Base-by-base conservation (phyloP, 2,888 invertebrate species). In the Phaonia tiefii region DNA sequence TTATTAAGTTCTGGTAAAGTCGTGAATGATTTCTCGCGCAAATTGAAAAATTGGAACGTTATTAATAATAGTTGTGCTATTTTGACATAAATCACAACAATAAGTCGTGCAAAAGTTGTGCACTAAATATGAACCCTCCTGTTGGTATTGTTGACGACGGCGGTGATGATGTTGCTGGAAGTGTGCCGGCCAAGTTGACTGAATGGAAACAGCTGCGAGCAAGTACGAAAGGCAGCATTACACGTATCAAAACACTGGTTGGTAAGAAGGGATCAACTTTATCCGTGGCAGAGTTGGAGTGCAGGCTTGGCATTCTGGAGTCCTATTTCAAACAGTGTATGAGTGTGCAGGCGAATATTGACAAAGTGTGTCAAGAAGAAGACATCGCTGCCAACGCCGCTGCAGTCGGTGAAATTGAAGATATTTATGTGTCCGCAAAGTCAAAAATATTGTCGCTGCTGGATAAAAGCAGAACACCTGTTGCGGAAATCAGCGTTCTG, bases 271-370 rank as follows among this genome's bases (percentile, higher is more conserved):
- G 72, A 42, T 1, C 51, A 10, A 63, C 20, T 7, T 49, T 79
- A 11, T 49, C 71, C 3, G 3, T 26, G 8, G 75, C 67, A n/a
- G 83, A 83, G 22, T 66, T 83, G 10, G 70, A 84, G 15, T 84
- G 83, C 42, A 75, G 80, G 10, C 71, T 84, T 31, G 74, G 77
- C 0, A 84, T 83, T 20, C 26, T 82, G n/a, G 83, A 84, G 25
- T 63, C 78, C 0, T 84, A 84, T 15, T 83, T 76, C n/a, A 84
- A 80, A 65, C 75, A 82, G 56, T 56, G 66, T 8, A 49, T 82
- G 1, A 65, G 66, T 42, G 76, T 80, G 26, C 82, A 84, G 37
- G 54, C 71, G 8, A 72, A 37, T 11, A 79, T 83, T 17, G 80
- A 83, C n/a, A 74, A 49, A 51, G 20, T 77, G 1, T 4, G 26